Conservation (phyloP, 2,113 vertebrate species). For the Cyanistes caeruleus region DNA sequence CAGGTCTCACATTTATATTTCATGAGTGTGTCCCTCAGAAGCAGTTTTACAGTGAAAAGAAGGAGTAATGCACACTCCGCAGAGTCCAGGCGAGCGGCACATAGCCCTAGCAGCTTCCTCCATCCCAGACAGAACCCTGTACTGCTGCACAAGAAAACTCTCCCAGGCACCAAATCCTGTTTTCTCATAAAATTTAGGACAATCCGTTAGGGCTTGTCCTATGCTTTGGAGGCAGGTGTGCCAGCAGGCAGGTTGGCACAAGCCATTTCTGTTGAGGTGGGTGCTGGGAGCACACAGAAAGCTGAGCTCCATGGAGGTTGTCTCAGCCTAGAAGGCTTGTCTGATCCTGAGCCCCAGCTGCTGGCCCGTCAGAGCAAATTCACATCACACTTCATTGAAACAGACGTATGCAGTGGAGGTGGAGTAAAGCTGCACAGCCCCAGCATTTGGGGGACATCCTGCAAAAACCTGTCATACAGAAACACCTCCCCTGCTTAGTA, state of each 20-base stretch:
- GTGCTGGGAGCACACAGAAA: neutral
- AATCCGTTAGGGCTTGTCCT: neutral
- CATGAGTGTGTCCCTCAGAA: neutral
- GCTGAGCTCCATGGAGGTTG: neutral
- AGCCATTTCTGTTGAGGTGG: neutral
- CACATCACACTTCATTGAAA: neutral
- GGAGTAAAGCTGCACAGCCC: neutral
- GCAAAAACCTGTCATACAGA: neutral
- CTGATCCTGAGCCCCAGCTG: neutral
- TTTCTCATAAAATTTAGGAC: neutral
- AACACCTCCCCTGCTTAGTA: neutral
- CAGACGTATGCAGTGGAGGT: fast-evolving
- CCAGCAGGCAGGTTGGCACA: neutral
- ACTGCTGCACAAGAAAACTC: neutral
- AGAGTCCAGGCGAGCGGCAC: fast-evolving
- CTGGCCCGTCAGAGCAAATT: neutral
- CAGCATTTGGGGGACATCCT: fast-evolving
- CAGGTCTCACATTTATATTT: conserved; percentile 27
- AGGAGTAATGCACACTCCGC: fast-evolving
- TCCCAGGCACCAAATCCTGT: neutral
- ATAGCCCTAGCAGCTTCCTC: neutral
- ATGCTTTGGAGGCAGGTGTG: neutral
- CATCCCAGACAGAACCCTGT: fast-evolving
- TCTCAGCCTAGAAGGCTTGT: neutral
- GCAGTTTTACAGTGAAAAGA: neutral